A percentile compares a stretch with the other conserved stretches of the same genome.
Evolutionary conservation across 2,797 vertebrate genomes (phyloP).

Genomic region (Megaceryle alcyon): DNA sequence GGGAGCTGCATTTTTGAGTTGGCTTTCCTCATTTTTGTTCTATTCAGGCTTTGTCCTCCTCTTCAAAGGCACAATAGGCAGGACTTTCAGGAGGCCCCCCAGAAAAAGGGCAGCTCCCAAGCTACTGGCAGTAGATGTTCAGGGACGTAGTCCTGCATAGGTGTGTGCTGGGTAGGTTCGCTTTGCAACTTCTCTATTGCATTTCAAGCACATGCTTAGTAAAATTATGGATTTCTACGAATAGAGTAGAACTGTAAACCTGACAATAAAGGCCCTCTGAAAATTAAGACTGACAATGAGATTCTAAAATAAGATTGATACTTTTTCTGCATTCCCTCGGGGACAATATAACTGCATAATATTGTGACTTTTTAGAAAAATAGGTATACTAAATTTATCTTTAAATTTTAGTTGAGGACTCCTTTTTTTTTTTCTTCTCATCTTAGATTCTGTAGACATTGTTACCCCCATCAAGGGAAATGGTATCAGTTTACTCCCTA

Average conservation of each 20-base stretch:
- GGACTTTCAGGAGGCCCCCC: neutral
- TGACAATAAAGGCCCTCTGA: neutral
- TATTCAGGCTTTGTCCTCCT: neutral
- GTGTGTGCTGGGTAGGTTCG: neutral
- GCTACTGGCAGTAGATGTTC: neutral
- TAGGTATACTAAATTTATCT: neutral
- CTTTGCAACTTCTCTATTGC: neutral
- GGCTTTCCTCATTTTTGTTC: neutral
- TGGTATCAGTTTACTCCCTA: neutral
- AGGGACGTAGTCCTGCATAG: neutral
- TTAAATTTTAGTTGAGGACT: neutral
- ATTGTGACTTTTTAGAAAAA: neutral
- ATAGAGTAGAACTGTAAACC: neutral
- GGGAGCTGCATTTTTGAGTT: neutral
- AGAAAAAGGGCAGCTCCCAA: neutral
- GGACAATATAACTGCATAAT: neutral
- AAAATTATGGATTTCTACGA: neutral
- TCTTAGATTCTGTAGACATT: neutral
- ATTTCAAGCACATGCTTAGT: neutral
- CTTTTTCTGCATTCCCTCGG: neutral
- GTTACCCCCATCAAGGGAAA: neutral
- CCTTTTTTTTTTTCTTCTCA: neutral
- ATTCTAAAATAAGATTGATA: neutral
- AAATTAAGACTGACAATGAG: neutral
- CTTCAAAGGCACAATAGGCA: neutral